Conservation (phyloP, 2,888 invertebrate genomes). For the Idaea biselata region DNA sequence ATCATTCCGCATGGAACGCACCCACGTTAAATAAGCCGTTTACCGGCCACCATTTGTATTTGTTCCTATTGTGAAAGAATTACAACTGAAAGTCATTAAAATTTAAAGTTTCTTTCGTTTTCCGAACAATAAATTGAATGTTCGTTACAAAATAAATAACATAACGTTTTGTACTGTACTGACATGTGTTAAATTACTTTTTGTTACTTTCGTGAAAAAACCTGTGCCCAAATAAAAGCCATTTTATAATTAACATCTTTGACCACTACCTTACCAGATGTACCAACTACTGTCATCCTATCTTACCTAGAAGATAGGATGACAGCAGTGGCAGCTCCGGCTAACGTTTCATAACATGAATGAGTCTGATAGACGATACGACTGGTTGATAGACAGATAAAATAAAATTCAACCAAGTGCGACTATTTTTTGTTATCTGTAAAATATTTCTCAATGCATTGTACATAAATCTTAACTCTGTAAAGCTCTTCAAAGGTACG, state of each 20-base stretch:
- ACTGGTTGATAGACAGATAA: too few species aligned
- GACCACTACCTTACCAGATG: too few species aligned
- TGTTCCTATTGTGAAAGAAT: conserved; percentile 29
- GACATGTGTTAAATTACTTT: background rate
- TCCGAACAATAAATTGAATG: conserved; percentile 8
- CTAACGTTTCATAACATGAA: conserved; percentile 63
- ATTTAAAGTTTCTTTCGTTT: conserved; percentile 2
- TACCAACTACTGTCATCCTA: too few species aligned
- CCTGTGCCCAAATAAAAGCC: too few species aligned
- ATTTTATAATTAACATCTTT: too few species aligned
- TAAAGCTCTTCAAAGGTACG: conserved; percentile 21
- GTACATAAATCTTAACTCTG: conserved; percentile 28
- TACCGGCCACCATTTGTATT: conserved; percentile 47
- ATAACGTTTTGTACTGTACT: background rate
- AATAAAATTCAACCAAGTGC: too few species aligned
- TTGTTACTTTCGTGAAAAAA: background rate
- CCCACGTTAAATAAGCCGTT: conserved; percentile 64
- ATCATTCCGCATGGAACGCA: conserved; percentile 64
- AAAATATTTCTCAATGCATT: conserved; percentile 54
- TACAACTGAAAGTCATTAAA: conserved; percentile 14
- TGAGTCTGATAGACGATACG: too few species aligned
- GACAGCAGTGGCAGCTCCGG: conserved; percentile 51
- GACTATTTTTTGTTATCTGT: too few species aligned
- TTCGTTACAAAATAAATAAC: background rate
- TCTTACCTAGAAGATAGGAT: conserved; percentile 41